phyloP scores from a whole-genome alignment of 2,113 vertebrate genomes.

The Misgurnus anguillicaudatus region DNA sequence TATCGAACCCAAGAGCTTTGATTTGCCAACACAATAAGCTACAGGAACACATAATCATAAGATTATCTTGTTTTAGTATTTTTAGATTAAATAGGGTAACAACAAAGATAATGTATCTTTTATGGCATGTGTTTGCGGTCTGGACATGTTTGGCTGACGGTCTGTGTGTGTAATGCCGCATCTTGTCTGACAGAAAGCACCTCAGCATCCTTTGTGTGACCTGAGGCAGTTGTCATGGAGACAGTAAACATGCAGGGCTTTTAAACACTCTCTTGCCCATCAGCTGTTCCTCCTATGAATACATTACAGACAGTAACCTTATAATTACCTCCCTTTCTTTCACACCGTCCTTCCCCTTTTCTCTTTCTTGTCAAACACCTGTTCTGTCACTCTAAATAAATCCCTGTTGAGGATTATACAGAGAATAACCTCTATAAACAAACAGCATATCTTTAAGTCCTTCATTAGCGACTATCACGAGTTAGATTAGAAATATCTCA shows the following conservation, averaged over 20 bases:
- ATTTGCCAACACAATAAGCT: no score
- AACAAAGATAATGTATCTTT: neutral
- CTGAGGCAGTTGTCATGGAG: constrained; percentile 58
- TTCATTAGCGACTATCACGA: neutral
- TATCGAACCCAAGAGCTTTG: no score
- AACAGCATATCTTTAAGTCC: neutral
- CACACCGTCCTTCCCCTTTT: neutral
- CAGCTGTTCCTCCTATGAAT: constrained; percentile 53
- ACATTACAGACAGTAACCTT: constrained; percentile 59
- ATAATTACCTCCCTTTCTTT: constrained; percentile 62
- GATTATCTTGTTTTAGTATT: no score
- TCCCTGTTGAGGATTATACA: neutral
- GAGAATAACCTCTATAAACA: neutral
- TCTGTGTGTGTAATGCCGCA: constrained; percentile 1
- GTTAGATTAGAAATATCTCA: no score
- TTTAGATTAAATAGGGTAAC: no score
- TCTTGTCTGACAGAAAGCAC: constrained; percentile 37
- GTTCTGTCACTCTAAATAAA: neutral
- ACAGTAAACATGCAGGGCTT: constrained; percentile 61
- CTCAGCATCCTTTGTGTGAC: constrained; percentile 57
- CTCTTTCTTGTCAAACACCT: neutral
- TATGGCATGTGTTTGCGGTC: constrained; percentile 12
- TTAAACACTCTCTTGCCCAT: constrained; percentile 42
- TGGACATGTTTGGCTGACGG: constrained; percentile 8
- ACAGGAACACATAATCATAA: no score